Conservation (phyloP, 2,113 vertebrate species). For the Rattus norvegicus region GRCr8 NC_086038.1:5003501-5004000, state of each 20-base stretch:
- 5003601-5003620: fast-evolving
- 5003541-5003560: background rate
- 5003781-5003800: background rate
- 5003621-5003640: no score
- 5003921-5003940: background rate
- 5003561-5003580: background rate
- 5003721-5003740: background rate
- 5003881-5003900: background rate
- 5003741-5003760: background rate
- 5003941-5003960: background rate
- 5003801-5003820: background rate
- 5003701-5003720: background rate
- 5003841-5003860: background rate
- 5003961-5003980: no score
- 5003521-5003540: background rate
- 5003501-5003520: background rate
- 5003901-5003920: no score
- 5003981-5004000: background rate
- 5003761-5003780: background rate
- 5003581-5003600: background rate
- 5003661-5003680: background rate
- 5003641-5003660: background rate
- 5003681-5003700: background rate
- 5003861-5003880: background rate
- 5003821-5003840: background rate